Percentiles rank a stretch among this genome's conserved stretches.
Conservation (phyloP, 2,797 vertebrate species). For the Phoxinus dragarum region DNA sequence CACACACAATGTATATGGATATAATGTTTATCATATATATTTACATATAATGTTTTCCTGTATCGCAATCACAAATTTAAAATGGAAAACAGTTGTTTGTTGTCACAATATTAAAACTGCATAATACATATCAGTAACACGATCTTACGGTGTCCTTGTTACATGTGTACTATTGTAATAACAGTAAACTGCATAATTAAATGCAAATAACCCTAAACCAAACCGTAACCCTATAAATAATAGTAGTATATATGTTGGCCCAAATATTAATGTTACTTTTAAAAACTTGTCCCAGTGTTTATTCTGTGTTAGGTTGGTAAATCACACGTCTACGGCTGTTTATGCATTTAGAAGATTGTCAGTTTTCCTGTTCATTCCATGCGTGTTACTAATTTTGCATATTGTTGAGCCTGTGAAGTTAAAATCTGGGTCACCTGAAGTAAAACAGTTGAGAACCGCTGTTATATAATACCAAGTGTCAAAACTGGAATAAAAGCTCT, state of each 20-base stretch:
- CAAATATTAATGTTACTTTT: background rate
- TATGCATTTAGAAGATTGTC: background rate
- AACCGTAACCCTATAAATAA: background rate
- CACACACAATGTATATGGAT: no score
- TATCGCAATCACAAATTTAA: no score
- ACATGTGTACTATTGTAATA: no score
- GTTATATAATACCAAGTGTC: conserved; percentile 19
- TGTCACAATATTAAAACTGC: no score
- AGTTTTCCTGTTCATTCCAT: background rate
- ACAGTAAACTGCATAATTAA: no score
- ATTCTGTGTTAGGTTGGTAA: background rate
- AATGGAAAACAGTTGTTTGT: no score
- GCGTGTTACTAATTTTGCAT: background rate
- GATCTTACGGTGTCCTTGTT: no score
- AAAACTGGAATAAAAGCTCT: background rate
- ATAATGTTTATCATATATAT: no score
- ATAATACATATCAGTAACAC: no score
- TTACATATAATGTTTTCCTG: no score
- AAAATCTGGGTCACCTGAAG: background rate
- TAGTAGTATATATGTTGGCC: background rate
- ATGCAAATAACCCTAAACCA: background rate
- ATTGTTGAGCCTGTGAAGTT: background rate
- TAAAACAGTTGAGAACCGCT: background rate
- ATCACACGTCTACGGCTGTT: background rate
- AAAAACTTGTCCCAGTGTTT: background rate